phyloP scores from a whole-genome alignment of 1,140 invertebrate genomes.

The Drosophila ananassae region DNA sequence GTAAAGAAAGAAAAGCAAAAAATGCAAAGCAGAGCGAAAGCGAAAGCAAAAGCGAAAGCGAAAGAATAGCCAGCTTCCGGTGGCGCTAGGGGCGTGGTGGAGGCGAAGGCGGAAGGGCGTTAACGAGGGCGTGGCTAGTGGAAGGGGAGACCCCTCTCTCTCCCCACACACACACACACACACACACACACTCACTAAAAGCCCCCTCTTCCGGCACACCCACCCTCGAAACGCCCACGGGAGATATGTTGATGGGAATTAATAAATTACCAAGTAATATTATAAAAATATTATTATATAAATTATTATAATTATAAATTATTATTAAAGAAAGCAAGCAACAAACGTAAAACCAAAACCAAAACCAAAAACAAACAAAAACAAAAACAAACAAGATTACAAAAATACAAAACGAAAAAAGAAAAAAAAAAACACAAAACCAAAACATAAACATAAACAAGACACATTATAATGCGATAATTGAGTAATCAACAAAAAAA shows the following conservation, averaged over 20 bases:
- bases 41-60: slow-evolving; percentile 7
- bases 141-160: slow-evolving; percentile 3
- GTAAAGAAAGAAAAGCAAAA: slow-evolving; percentile 12
- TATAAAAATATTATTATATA: slow-evolving; percentile 82
- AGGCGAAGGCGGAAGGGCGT: background rate
- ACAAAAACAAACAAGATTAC: slow-evolving; percentile 64
- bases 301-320: slow-evolving; percentile 82
- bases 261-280: slow-evolving; percentile 82
- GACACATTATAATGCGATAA: slow-evolving; percentile 72
- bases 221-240: slow-evolving; percentile 3
- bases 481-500: slow-evolving; percentile 61
- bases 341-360: slow-evolving; percentile 55
- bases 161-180: slow-evolving; percentile 4
- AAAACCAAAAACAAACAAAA: background rate
- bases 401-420: slow-evolving; percentile 49
- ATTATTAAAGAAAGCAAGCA: slow-evolving; percentile 69
- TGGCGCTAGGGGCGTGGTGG: background rate
- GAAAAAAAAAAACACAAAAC: slow-evolving; percentile 47
- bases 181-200: background rate
- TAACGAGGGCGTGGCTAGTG: background rate
- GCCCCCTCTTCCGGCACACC: background rate
- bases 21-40: slow-evolving; percentile 23
- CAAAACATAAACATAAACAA: slow-evolving; percentile 58
- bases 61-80: slow-evolving; percentile 1
- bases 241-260: slow-evolving; percentile 61